Percentiles rank a stretch among this genome's conserved stretches.
These are phyloP conservation scores for Xerus rutilus DNA, from an alignment of 2,797 vertebrate genomes.

Conservation along the genomic window DNA sequence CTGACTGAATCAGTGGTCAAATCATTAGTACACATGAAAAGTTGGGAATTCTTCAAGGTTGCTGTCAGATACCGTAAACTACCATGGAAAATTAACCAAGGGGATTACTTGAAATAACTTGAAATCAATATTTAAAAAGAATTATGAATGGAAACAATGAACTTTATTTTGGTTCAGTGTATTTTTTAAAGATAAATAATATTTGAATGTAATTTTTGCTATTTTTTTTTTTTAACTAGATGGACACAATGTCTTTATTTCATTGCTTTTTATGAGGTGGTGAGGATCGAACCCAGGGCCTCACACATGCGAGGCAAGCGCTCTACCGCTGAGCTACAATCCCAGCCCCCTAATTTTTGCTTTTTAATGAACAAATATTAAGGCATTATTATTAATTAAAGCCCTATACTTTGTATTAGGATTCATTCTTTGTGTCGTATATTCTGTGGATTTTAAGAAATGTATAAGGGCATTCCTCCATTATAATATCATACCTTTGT, in stretches of 20 bases:
- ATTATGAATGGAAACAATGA: neutral
- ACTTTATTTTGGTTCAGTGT: slow-evolving; percentile 28
- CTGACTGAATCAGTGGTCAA: slow-evolving; percentile 53
- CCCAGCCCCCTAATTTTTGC: too few relatives aligned
- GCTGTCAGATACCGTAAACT: slow-evolving; percentile 57
- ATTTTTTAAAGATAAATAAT: slow-evolving; percentile 37
- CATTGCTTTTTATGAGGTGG: too few relatives aligned
- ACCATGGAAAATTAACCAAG: slow-evolving; percentile 15
- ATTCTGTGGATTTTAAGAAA: slow-evolving; percentile 15
- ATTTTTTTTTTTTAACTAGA: too few relatives aligned
- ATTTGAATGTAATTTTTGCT: neutral
- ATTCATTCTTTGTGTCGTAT: neutral
- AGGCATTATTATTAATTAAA: neutral
- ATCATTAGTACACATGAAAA: slow-evolving; percentile 59
- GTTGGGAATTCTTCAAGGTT: slow-evolving; percentile 64
- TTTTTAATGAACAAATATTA: neutral
- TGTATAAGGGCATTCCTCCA: neutral
- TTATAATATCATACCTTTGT: neutral
- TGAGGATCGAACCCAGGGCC: too few relatives aligned
- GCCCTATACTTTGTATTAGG: slow-evolving; percentile 5
- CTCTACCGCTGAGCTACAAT: too few relatives aligned
- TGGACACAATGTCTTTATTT: too few relatives aligned
- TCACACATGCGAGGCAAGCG: too few relatives aligned
- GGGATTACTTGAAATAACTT: neutral
- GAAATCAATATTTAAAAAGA: slow-evolving; percentile 63